Evolutionary conservation across 2,797 vertebrate genomes (phyloP), one percentile per base, ranked within the genome.

Genomic region (Emydoidea blandingii): DNA sequence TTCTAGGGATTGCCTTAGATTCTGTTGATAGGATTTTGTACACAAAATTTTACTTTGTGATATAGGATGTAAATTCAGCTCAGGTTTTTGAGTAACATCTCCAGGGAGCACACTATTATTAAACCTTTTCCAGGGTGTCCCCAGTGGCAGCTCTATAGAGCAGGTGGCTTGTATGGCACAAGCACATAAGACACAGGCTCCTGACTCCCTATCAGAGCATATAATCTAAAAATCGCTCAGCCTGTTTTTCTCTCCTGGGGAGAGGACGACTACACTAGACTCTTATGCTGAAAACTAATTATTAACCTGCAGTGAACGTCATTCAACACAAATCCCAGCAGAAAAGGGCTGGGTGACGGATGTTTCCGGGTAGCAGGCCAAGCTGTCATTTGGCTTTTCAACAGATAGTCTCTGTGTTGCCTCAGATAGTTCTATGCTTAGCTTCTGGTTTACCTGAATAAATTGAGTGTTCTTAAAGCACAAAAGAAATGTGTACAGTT

Each of bases 251-350:
- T 98, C 98, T 98, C 94, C 89, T 97, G 96, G 97, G 97, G 96
- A 97, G 95, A 96, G 89, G 88, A 95, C 4, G 34, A 89, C 18
- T 89, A 87, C 96, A 91, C 81, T 96, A 96, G 92, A 95, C 97
- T 97, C 89, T 89, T 96, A 94, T 94, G 95, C 97, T 98, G 97
- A 97, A 98, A 98, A 94, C 93, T 98, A 97, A 98, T 98, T 98
- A 98, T 97, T 98, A 98, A 94, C 93, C 96, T 97, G 92, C 87
- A 97, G 93, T 97, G 97, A 97, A 97, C 89, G 91, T 97, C 97
- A 98, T 98, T 98, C 97, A 97, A 8, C 79, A 89, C 80, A 98
- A 96, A 97, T 97, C 98, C 97, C 97, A 96, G 18, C 94, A 97
- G 98, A 95, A 96, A 94, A 97, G 88, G 83, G 72, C 93, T 93